Conservation (phyloP, 2,113 vertebrate species). For the Menidia beryllina region DNA sequence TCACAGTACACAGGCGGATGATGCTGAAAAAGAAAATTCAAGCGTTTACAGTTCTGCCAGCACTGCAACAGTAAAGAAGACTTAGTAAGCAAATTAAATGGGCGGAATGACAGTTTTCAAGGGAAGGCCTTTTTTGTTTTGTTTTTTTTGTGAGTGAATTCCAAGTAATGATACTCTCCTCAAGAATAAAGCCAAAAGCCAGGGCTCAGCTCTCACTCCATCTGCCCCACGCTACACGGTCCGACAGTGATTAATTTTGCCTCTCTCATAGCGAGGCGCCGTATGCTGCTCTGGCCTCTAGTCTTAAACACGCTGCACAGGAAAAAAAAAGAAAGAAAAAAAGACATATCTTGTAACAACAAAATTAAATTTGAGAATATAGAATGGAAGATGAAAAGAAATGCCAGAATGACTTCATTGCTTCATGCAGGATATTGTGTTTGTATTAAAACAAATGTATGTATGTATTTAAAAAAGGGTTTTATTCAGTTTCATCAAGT, state of each 20-base stretch:
- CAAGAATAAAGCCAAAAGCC: conserved; percentile 62
- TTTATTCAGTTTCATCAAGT: conserved; percentile 62
- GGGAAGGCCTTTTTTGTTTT: conserved; percentile 22
- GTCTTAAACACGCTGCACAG: conserved; percentile 33
- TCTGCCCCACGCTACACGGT: conserved; percentile 59
- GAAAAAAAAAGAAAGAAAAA: conserved; percentile 17
- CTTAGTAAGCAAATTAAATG: conserved; percentile 69
- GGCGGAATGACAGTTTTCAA: conserved; percentile 35
- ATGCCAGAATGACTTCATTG: too few relatives aligned
- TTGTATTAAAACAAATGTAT: too few relatives aligned
- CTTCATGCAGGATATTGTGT: too few relatives aligned
- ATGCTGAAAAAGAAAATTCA: conserved; percentile 59
- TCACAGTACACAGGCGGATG: conserved; percentile 65
- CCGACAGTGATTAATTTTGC: conserved; percentile 72
- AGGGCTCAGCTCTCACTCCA: conserved; percentile 65
- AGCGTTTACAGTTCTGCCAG: conserved; percentile 71
- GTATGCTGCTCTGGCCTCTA: conserved; percentile 28
- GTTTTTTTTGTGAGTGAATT: conserved; percentile 60
- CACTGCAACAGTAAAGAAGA: conserved; percentile 58
- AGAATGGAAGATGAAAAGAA: not conserved
- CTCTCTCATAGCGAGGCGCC: conserved; percentile 51
- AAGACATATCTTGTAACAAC: conserved; percentile 1
- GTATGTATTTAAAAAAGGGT: not conserved
- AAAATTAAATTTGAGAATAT: conserved; percentile 36
- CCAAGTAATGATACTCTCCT: conserved; percentile 60